Conservation (phyloP, 1,140 invertebrate species). For the Zophobas atratus region DNA sequence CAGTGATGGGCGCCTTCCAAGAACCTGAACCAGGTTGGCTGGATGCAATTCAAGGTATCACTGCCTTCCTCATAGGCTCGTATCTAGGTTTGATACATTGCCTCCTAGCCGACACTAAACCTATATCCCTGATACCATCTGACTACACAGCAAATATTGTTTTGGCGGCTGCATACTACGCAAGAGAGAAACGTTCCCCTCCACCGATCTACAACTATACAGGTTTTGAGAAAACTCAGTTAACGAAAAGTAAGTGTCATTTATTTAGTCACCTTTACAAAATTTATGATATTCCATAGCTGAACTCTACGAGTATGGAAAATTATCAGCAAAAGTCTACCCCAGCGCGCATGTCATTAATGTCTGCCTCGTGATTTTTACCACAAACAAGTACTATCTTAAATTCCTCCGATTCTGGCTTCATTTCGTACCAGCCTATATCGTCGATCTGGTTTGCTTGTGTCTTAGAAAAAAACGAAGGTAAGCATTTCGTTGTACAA, state of each 20-base stretch:
- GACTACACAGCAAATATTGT: conserved; percentile 2
- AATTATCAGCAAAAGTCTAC: no score
- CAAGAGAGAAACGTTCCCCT: background rate
- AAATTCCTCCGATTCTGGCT: no score
- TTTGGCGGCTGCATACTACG: background rate
- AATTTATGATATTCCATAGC: background rate
- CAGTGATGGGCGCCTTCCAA: background rate
- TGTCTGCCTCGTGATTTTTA: no score
- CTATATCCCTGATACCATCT: background rate
- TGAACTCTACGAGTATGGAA: background rate
- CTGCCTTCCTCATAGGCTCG: background rate
- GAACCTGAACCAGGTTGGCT: conserved; percentile 22
- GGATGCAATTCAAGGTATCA: background rate
- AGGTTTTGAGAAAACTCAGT: background rate
- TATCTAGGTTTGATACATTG: background rate
- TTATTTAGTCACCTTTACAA: background rate
- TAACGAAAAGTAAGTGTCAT: background rate
- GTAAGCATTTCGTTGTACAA: background rate
- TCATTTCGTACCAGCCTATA: background rate
- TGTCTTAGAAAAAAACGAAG: background rate
- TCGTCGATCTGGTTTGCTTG: background rate
- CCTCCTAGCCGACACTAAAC: no score
- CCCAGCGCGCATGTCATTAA: no score
- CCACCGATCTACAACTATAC: background rate
- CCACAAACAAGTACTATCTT: no score